These are phyloP conservation scores for Drosophila nr. perissopoda DNA, from an alignment of 2,888 invertebrate genomes.

Conservation along the genomic window DNA sequence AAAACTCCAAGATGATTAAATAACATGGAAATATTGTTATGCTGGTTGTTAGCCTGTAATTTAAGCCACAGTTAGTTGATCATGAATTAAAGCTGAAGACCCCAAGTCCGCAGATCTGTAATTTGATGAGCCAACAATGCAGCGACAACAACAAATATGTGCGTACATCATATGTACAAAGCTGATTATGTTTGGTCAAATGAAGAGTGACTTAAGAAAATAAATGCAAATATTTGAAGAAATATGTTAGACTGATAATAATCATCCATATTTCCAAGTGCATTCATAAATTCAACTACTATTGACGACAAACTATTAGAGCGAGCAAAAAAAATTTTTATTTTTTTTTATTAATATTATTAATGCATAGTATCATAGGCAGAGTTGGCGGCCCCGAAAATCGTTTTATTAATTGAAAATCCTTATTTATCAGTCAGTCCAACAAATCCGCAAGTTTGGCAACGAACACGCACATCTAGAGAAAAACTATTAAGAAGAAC, in stretches of 20 bases:
- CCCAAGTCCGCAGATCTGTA: constrained; percentile 30
- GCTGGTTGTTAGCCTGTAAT: constrained; percentile 8
- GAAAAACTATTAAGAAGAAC: too few relatives aligned
- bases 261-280: background rate
- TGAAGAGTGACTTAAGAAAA: background rate
- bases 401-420: too few relatives aligned
- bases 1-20: constrained; percentile 43
- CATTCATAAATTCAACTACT: background rate
- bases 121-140: constrained; percentile 41
- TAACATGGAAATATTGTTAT: constrained; percentile 59
- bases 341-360: background rate
- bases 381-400: too few relatives aligned
- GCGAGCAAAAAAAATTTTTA: background rate
- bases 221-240: background rate
- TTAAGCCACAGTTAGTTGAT: constrained; percentile 54
- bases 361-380: too few relatives aligned
- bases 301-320: background rate
- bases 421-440: too few relatives aligned
- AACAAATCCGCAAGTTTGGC: too few relatives aligned
- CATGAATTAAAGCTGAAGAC: constrained; percentile 48
- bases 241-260: background rate
- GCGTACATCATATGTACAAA: background rate
- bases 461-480: too few relatives aligned
- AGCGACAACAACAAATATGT: constrained; percentile 13
- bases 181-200: background rate